Evolutionary conservation across 2,888 invertebrate species (phyloP).

Genomic region (Eurytoma adleriae): DNA sequence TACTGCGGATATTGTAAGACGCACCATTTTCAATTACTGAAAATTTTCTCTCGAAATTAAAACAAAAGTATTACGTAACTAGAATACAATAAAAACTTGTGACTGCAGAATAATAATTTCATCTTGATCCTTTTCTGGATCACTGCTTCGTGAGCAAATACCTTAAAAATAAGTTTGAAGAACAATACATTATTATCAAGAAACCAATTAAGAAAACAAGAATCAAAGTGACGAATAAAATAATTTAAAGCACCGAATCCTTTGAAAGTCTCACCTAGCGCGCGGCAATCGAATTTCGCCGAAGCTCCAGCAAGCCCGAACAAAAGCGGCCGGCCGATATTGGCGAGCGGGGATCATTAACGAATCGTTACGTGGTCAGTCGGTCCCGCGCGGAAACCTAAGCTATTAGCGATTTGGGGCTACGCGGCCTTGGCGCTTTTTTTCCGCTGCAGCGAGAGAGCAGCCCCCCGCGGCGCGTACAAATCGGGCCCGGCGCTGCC

Average conservation of each 20-base stretch:
- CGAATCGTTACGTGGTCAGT: conserved; percentile 69
- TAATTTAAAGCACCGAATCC: too few species aligned
- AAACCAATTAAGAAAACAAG: too few species aligned
- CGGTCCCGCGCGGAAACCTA: conserved; percentile 69
- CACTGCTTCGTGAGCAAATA: background rate
- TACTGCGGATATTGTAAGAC: too few species aligned
- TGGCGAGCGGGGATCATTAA: conserved; percentile 66
- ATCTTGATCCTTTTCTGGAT: too few species aligned
- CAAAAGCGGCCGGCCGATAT: background rate
- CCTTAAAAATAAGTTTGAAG: background rate
- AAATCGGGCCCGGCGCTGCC: conserved; percentile 72
- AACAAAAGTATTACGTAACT: background rate
- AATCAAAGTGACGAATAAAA: too few species aligned
- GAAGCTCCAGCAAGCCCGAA: background rate
- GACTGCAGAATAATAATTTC: too few species aligned
- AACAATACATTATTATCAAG: background rate
- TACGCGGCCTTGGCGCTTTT: conserved; percentile 69
- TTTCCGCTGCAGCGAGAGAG: background rate
- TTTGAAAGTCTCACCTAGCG: too few species aligned
- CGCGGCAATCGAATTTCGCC: too few species aligned
- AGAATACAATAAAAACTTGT: too few species aligned
- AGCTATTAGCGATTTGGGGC: conserved; percentile 74
- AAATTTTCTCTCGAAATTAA: background rate
- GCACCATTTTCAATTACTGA: too few species aligned
- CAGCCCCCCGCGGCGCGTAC: conserved; percentile 74